Conservation (phyloP, 2,113 vertebrate species). For the Eudyptes chrysolophus region DNA sequence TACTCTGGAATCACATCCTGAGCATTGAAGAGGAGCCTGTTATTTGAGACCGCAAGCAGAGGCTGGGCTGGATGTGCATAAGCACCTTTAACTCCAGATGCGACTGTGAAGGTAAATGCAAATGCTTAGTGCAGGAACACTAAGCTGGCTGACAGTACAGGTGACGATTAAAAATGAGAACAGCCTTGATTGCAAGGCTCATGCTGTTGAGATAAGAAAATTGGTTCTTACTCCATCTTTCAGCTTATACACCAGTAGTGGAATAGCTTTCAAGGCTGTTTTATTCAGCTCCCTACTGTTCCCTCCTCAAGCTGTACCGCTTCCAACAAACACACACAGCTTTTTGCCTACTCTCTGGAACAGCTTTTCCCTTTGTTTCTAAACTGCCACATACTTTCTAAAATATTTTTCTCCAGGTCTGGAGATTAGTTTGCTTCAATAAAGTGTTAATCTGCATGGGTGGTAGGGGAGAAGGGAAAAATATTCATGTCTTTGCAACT, state of each 20-base stretch:
- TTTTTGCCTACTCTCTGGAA: neutral
- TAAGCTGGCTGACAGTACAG: neutral
- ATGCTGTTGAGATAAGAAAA: neutral
- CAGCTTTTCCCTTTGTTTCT: neutral
- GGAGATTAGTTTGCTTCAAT: neutral
- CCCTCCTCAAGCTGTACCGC: neutral
- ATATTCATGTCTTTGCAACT: neutral
- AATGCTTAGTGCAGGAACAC: neutral
- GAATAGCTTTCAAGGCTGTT: neutral
- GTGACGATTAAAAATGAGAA: neutral
- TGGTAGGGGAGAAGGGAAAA: neutral
- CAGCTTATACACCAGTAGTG: neutral
- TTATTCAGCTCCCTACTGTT: neutral
- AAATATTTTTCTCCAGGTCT: neutral
- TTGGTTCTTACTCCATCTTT: neutral
- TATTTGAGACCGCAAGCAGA: neutral
- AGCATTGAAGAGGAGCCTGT: neutral
- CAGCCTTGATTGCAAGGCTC: neutral
- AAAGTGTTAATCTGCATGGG: neutral
- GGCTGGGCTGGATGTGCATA: neutral
- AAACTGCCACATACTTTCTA: neutral
- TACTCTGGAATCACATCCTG: neutral
- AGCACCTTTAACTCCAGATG: neutral
- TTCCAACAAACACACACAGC: neutral
- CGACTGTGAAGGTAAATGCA: neutral